Conservation (phyloP, 2,888 invertebrate genomes). For the Plusia festucae region DNA sequence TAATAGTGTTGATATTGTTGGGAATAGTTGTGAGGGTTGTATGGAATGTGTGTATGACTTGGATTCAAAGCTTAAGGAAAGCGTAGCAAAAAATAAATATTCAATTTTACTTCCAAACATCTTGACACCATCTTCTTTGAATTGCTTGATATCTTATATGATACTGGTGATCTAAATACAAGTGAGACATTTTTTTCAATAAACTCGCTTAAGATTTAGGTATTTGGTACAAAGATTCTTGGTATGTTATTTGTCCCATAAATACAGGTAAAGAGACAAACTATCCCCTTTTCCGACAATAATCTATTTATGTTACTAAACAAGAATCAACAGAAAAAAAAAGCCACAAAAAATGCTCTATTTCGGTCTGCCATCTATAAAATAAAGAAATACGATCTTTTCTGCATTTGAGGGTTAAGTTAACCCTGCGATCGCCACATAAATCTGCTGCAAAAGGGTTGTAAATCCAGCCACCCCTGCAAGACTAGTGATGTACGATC, state of each 20-base stretch:
- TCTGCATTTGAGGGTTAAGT: slow-evolving; percentile 81
- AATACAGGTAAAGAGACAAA: neutral
- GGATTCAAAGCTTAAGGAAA: too few relatives aligned
- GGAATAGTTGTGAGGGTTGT: neutral
- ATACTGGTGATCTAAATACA: too few relatives aligned
- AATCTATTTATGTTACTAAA: slow-evolving; percentile 8
- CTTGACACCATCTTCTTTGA: too few relatives aligned
- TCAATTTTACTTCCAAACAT: too few relatives aligned
- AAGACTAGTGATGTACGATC: slow-evolving; percentile 75
- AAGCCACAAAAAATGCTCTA: slow-evolving; percentile 68
- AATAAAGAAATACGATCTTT: slow-evolving; percentile 86
- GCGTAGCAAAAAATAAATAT: too few relatives aligned
- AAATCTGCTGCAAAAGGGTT: slow-evolving; percentile 87
- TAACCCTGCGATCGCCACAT: slow-evolving; percentile 78
- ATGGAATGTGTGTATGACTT: neutral
- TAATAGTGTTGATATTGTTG: neutral
- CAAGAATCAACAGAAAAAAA: slow-evolving; percentile 13
- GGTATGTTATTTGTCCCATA: neutral
- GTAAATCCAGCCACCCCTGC: slow-evolving; percentile 83
- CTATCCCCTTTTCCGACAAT: neutral
- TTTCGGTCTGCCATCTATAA: slow-evolving; percentile 83
- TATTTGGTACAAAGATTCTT: too few relatives aligned
- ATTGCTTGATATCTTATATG: too few relatives aligned
- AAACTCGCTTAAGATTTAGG: too few relatives aligned
- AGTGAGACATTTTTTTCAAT: too few relatives aligned